A percentile compares a stretch with the other conserved stretches of the same genome.
phyloP scores from a whole-genome alignment of 2,113 vertebrate genomes.

The Proteles cristata region DNA sequence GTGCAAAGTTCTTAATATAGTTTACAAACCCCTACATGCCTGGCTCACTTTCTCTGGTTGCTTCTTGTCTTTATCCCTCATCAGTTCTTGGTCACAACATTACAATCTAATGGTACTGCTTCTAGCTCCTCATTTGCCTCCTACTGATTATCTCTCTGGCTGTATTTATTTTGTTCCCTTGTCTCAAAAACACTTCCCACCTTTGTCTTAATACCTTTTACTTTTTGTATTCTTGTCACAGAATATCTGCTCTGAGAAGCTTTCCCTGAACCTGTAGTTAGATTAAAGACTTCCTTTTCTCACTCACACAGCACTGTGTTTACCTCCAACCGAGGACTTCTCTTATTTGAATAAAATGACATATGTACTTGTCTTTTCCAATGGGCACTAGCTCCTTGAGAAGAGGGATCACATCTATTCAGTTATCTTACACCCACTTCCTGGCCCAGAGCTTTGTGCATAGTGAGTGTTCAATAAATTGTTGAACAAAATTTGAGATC shows the following conservation, averaged over 20 bases:
- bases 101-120: not conserved
- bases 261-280: not conserved
- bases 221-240: not conserved
- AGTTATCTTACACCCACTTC: not conserved
- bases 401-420: not conserved
- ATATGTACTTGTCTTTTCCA: not conserved
- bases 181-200: not conserved
- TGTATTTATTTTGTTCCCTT: not conserved
- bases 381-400: not conserved
- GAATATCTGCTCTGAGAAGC: not conserved
- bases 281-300: not conserved
- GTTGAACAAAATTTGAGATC: not conserved
- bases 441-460: not conserved
- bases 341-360: not conserved
- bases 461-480: not conserved
- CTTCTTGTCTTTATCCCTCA: not conserved
- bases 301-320: not conserved
- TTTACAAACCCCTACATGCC: not conserved
- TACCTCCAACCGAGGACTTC: not conserved
- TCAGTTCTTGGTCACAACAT: not conserved
- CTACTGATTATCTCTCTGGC: not conserved
- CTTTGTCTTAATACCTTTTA: not conserved
- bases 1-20: not conserved
- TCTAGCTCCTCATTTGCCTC: not conserved
- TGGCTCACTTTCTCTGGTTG: not conserved